Conservation (phyloP, 2,888 invertebrate genomes). For the Operophtera brumata region DNA sequence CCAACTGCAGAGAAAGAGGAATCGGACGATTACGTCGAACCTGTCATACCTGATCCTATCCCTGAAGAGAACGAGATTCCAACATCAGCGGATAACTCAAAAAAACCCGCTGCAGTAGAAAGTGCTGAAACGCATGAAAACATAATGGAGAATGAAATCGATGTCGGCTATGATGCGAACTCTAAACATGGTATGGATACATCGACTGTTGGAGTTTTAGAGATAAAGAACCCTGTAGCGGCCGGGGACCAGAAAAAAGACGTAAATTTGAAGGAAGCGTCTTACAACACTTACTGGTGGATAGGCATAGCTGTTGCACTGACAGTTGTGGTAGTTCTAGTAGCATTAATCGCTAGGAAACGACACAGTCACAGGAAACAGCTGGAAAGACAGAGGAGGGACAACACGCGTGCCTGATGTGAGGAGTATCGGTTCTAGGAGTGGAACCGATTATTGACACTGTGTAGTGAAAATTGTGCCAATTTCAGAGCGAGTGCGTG, state of each 20-base stretch:
- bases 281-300: constrained; percentile 76
- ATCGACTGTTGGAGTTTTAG: constrained; percentile 71
- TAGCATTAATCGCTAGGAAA: constrained; percentile 72
- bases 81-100: constrained; percentile 32
- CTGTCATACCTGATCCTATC: constrained; percentile 43
- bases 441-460: constrained; percentile 57
- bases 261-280: constrained; percentile 60
- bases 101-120: constrained; percentile 21
- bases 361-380: constrained; percentile 76
- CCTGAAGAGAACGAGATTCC: constrained; percentile 59
- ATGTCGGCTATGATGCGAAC: constrained; percentile 52
- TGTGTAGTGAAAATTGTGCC: constrained; percentile 63
- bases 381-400: constrained; percentile 70
- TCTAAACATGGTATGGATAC: constrained; percentile 58
- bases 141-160: constrained; percentile 57
- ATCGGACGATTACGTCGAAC: constrained; percentile 63
- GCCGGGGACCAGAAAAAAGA: constrained; percentile 54
- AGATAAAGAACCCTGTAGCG: constrained; percentile 67
- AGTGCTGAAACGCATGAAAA: constrained; percentile 36
- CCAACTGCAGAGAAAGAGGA: constrained; percentile 47
- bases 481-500: constrained; percentile 36
- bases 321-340: constrained; percentile 61
- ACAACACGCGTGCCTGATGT: constrained; percentile 72
- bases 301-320: constrained; percentile 73
- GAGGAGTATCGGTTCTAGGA: constrained; percentile 78